These are phyloP conservation scores for Okapia johnstoni DNA, from an alignment of 2,113 vertebrate species.

Conservation along the genomic window DNA sequence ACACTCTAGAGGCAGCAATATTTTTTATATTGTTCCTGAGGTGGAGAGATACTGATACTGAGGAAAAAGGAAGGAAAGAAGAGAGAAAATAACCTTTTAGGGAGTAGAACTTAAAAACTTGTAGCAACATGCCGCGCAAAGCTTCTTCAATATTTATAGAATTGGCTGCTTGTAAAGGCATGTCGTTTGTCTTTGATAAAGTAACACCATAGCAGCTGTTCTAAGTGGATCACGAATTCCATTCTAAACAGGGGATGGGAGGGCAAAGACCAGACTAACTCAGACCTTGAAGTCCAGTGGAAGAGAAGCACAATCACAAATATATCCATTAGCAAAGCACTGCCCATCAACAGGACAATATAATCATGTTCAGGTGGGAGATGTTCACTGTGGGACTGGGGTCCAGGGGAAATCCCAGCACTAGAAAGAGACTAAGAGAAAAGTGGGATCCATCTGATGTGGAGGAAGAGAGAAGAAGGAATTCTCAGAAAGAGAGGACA, in stretches of 20 bases:
- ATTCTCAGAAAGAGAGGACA: neutral
- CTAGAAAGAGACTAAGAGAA: neutral
- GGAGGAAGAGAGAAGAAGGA: neutral
- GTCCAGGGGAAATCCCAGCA: neutral
- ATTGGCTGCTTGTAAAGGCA: neutral
- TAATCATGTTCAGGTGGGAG: rapidly evolving
- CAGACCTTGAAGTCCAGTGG: too few relatives aligned
- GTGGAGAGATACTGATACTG: neutral
- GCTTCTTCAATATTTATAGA: neutral
- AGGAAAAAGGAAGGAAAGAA: neutral
- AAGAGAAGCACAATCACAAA: neutral
- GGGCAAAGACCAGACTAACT: neutral
- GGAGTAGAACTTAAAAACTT: neutral
- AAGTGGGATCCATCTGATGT: neutral
- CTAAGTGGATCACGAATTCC: neutral
- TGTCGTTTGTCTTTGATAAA: neutral
- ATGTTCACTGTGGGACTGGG: neutral
- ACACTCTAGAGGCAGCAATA: neutral
- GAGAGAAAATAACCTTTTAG: neutral
- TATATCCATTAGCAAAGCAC: neutral
- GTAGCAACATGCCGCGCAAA: neutral
- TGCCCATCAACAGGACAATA: rapidly evolving
- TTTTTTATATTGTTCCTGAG: neutral
- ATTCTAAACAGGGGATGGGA: neutral
- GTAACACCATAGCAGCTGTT: neutral